These are phyloP conservation scores for Pristionchus exspectatus DNA, from an alignment of 2,888 invertebrate genomes.

Conservation along the genomic window DNA sequence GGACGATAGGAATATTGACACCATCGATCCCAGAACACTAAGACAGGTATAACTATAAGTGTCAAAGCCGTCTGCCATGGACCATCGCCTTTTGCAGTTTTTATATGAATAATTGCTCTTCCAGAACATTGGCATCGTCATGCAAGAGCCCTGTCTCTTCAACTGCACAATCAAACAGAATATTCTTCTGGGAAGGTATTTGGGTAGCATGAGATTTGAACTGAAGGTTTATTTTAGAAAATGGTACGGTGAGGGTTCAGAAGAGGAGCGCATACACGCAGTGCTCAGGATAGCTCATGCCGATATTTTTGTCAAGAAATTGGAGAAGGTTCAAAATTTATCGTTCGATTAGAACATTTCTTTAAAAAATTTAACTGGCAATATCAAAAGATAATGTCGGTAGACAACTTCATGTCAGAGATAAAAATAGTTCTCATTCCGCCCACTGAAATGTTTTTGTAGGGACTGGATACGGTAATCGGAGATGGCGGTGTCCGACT, in stretches of 20 bases:
- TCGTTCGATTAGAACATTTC: not conserved
- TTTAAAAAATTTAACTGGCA: not conserved
- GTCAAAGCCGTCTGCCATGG: too few relatives aligned
- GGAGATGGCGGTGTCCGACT: conserved; percentile 48
- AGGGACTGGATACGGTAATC: conserved; percentile 46
- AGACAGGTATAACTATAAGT: not conserved
- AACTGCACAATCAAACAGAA: conserved; percentile 55
- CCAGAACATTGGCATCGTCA: conserved; percentile 57
- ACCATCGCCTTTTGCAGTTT: too few relatives aligned
- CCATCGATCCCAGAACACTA: conserved; percentile 26
- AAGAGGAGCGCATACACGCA: conserved; percentile 5
- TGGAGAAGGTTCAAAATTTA: not conserved
- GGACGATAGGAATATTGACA: conserved; percentile 34
- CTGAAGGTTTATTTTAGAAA: not conserved
- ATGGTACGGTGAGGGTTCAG: conserved; percentile 14
- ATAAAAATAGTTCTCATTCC: too few relatives aligned
- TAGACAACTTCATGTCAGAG: not conserved
- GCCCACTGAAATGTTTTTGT: not conserved
- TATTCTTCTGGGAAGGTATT: conserved; percentile 43
- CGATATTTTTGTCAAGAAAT: conserved; percentile 8
- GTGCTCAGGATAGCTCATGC: conserved; percentile 48
- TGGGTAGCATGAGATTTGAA: not conserved
- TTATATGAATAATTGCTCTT: not conserved
- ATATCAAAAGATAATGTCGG: not conserved
- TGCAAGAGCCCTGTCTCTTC: conserved; percentile 58